These are phyloP conservation scores for Ianthella basta DNA, from an alignment of 37 sponge, comb jelly and placozoan species.

Conservation along the genomic window DNA sequence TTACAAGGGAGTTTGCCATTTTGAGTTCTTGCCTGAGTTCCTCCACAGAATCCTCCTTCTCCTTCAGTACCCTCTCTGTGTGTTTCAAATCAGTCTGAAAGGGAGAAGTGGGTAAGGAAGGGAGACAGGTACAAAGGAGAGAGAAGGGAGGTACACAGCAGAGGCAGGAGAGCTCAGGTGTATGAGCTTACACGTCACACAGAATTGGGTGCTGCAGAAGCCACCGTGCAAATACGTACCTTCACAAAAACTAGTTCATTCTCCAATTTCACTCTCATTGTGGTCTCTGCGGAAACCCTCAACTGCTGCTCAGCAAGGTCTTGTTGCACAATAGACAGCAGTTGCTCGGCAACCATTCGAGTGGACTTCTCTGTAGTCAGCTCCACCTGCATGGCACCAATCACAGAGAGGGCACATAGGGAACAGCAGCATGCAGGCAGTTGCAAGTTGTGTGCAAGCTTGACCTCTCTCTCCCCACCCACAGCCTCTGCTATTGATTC, in stretches of 20 bases:
- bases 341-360: slow-evolving; percentile 72
- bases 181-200: background rate
- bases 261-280: slow-evolving; percentile 57
- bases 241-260: slow-evolving; percentile 68
- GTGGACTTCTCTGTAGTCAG: slow-evolving; percentile 73
- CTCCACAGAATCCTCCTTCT: slow-evolving; percentile 48
- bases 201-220: background rate
- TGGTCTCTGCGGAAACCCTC: slow-evolving; percentile 47
- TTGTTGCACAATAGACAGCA: slow-evolving; percentile 69
- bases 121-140: background rate
- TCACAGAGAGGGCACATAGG: too few relatives aligned
- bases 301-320: slow-evolving; percentile 52
- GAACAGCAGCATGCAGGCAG: too few relatives aligned
- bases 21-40: slow-evolving; percentile 75
- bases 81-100: slow-evolving; percentile 59
- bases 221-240: slow-evolving; percentile 36
- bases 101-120: background rate
- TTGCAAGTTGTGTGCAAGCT: too few relatives aligned
- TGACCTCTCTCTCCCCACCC: too few relatives aligned
- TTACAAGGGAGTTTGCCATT: slow-evolving; percentile 51
- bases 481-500: too few relatives aligned
- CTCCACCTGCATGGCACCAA: slow-evolving; percentile 32
- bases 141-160: background rate
- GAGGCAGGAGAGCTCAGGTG: too few relatives aligned
- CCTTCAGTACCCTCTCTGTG: slow-evolving; percentile 35